These are phyloP conservation scores for Pseudorectes ferrugineus DNA, from an alignment of 2,113 vertebrate genomes.

Conservation along the genomic window DNA sequence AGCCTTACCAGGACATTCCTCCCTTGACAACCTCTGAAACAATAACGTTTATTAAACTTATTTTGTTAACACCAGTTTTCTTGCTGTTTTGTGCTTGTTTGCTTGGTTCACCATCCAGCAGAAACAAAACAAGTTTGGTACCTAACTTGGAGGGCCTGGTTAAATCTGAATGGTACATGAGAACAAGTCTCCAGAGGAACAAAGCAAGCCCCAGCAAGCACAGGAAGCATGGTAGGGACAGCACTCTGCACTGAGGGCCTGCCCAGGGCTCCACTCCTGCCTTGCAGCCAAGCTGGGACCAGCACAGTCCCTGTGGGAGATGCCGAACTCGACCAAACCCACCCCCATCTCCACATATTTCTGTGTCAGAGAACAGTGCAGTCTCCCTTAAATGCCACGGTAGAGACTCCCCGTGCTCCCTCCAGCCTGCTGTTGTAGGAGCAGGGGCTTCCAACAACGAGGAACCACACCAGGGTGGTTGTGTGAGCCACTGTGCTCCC, in stretches of 20 bases:
- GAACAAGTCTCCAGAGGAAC: neutral
- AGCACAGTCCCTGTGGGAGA: neutral
- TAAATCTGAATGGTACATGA: neutral
- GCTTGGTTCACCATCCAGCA: neutral
- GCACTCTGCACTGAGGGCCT: neutral
- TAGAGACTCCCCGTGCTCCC: fast-evolving
- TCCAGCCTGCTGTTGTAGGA: fast-evolving
- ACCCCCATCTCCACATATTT: neutral
- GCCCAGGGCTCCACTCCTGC: neutral
- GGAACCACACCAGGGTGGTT: fast-evolving
- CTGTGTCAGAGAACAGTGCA: neutral
- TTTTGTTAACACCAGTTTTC: neutral
- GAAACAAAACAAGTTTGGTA: neutral
- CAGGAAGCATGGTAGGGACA: fast-evolving
- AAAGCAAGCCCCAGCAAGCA: neutral
- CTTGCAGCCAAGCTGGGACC: fast-evolving
- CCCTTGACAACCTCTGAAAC: neutral
- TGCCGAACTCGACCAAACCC: neutral
- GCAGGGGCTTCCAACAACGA: fast-evolving
- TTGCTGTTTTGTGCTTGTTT: neutral
- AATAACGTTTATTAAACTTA: neutral
- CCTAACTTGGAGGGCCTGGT: neutral
- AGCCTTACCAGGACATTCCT: neutral
- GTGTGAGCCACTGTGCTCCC: fast-evolving
- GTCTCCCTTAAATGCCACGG: neutral